Evolutionary conservation across 1,140 invertebrate species (phyloP).

Genomic region (Apis cerana): DNA sequence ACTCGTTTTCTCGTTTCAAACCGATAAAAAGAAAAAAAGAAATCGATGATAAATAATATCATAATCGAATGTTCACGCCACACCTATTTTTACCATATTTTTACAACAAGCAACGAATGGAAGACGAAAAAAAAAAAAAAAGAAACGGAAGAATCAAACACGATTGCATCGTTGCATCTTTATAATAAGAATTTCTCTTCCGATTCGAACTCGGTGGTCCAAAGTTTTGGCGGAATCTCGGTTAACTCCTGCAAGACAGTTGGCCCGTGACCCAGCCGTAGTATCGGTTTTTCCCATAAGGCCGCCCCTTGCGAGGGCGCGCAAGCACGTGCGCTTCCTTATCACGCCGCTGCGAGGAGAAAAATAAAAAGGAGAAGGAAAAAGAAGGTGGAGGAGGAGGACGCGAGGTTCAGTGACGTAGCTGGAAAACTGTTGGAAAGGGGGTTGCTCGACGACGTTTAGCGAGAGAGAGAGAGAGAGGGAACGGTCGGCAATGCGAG

Average conservation of each 20-base stretch:
- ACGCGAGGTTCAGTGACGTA: constrained; percentile 53
- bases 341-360: constrained; percentile 55
- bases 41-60: no score
- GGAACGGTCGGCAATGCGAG: constrained; percentile 16
- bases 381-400: constrained; percentile 10
- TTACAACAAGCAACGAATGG: no score
- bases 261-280: constrained; percentile 33
- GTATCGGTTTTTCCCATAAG: constrained; percentile 44
- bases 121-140: no score
- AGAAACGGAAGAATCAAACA: background rate
- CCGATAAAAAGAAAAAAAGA: background rate
- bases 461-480: background rate
- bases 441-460: constrained; percentile 7
- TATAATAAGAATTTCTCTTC: background rate
- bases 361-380: constrained; percentile 60
- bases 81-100: no score
- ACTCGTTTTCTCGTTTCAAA: background rate
- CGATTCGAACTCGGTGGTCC: background rate
- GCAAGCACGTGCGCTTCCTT: constrained; percentile 66
- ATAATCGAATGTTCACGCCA: background rate
- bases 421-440: constrained; percentile 49
- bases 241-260: constrained; percentile 27
- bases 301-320: constrained; percentile 46
- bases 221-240: constrained; percentile 35
- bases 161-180: background rate